phyloP scores from a whole-genome alignment of 2,797 vertebrate genomes.

The Notamacropus eugenii region DNA sequence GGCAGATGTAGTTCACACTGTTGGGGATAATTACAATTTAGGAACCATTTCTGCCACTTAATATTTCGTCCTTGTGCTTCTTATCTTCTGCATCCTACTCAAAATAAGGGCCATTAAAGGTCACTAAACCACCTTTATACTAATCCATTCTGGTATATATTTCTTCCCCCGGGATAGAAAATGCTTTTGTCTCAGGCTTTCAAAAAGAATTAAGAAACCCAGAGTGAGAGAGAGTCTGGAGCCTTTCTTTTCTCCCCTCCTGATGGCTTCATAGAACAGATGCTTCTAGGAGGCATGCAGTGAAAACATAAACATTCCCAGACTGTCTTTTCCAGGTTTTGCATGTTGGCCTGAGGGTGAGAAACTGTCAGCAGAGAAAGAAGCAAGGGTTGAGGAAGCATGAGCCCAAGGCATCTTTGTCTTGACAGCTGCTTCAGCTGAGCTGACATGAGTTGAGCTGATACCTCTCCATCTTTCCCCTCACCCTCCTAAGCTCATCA shows the following conservation, averaged over 20 bases:
- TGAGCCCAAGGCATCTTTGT: neutral
- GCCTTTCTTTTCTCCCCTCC: neutral
- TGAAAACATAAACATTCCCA: neutral
- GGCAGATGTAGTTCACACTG: conserved; percentile 35
- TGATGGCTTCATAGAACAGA: conserved; percentile 46
- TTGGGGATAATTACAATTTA: conserved; percentile 1
- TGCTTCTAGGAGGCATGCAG: neutral
- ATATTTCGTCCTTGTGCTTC: conserved; percentile 3
- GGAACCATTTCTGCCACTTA: neutral
- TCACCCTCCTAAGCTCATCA: neutral
- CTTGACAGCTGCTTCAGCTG: neutral
- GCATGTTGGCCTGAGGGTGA: neutral
- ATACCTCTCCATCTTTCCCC: neutral
- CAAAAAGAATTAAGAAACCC: neutral
- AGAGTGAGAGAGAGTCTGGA: conserved; percentile 21
- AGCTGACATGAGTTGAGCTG: neutral
- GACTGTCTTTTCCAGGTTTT: conserved; percentile 7
- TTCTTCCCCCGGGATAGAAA: neutral
- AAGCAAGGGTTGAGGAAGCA: neutral
- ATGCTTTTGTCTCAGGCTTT: conserved; percentile 6
- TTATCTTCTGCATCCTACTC: neutral
- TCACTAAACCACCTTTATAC: neutral
- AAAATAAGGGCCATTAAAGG: neutral
- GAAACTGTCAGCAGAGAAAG: conserved; percentile 9
- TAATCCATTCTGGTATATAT: neutral